A percentile compares a stretch with the other conserved stretches of the same genome.
phyloP scores from a whole-genome alignment of 2,113 vertebrate species.

The Scytalopus superciliaris region DNA sequence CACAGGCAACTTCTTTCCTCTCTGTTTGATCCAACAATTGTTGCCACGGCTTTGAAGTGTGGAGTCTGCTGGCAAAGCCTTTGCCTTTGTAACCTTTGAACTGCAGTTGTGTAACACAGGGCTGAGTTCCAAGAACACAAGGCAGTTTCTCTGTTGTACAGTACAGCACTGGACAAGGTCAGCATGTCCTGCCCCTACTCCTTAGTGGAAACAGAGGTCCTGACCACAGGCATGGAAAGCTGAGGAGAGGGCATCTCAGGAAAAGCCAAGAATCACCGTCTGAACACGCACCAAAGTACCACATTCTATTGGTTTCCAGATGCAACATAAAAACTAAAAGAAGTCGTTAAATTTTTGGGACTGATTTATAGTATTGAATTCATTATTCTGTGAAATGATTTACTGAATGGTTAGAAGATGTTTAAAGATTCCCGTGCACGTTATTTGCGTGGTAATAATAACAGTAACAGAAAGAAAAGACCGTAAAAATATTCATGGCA shows the following conservation, averaged over 20 bases:
- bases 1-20: constrained; percentile 40
- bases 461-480: background rate
- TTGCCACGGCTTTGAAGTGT: constrained; percentile 43
- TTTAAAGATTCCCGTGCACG: background rate
- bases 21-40: constrained; percentile 52
- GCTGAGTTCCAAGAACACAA: background rate
- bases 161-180: background rate
- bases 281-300: background rate
- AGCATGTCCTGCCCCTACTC: background rate
- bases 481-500: background rate
- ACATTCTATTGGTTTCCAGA: background rate
- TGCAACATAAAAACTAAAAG: background rate
- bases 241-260: background rate
- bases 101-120: constrained; percentile 23
- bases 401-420: constrained; percentile 12
- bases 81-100: constrained; percentile 27
- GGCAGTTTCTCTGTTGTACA: background rate
- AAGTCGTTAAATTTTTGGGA: background rate
- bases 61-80: constrained; percentile 21
- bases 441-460: background rate
- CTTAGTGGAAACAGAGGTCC: background rate
- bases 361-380: background rate
- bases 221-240: background rate
- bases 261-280: background rate
- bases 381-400: background rate